phyloP scores from a whole-genome alignment of 2,888 invertebrate genomes.

The Tetramorium bicarinatum region DNA sequence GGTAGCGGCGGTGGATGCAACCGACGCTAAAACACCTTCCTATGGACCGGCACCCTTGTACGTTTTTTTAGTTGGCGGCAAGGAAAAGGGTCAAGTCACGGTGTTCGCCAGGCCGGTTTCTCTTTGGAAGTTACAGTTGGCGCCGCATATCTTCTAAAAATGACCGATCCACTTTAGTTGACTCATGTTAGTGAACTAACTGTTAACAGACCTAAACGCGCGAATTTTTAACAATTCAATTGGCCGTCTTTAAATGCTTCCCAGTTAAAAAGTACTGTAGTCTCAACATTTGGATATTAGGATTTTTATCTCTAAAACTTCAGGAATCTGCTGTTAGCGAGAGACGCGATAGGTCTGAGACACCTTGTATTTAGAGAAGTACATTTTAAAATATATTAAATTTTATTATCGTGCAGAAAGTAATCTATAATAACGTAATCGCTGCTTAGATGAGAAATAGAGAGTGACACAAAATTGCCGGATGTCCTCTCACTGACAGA shows the following conservation, averaged over 20 bases:
- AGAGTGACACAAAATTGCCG: no score
- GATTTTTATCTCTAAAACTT: no score
- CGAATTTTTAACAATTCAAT: no score
- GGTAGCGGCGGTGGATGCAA: constrained; percentile 81
- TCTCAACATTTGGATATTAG: no score
- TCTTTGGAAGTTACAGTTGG: constrained; percentile 92
- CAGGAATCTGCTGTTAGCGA: no score
- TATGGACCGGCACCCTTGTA: constrained; percentile 88
- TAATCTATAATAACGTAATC: constrained; percentile 17
- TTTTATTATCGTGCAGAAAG: constrained; percentile 38
- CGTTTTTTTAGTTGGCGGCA: constrained; percentile 92
- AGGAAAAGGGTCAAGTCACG: constrained; percentile 92
- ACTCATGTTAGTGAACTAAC: constrained; percentile 30
- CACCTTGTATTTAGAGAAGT: constrained; percentile 12
- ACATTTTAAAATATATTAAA: constrained; percentile 23
- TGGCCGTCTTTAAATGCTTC: no score
- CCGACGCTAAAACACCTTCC: constrained; percentile 79
- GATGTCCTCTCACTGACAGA: no score
- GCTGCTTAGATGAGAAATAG: constrained; percentile 13
- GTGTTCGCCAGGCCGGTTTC: constrained; percentile 92
- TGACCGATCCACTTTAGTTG: constrained; percentile 16
- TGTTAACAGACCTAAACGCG: no score
- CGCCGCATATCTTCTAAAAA: constrained; percentile 84
- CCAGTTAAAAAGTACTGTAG: no score
- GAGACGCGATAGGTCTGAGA: no score